Conservation (phyloP, 2,113 vertebrate genomes). For the Pyrgilauda ruficollis region DNA sequence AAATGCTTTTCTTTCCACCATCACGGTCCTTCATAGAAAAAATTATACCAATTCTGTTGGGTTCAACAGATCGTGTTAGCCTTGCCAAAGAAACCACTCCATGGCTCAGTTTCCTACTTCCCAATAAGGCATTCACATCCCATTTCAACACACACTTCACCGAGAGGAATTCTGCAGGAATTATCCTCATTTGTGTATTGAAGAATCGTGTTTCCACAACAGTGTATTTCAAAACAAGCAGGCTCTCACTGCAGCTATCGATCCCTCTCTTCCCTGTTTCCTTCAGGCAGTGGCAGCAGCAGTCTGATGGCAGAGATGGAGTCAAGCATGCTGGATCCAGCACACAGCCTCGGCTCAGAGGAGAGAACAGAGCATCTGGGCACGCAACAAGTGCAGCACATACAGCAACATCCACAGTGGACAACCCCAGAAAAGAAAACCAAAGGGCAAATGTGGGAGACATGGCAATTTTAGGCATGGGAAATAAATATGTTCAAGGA, state of each 20-base stretch:
- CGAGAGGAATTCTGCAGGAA: neutral
- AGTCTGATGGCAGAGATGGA: neutral
- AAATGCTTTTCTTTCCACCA: neutral
- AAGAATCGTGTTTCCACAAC: no score
- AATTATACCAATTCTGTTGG: neutral
- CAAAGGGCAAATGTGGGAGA: neutral
- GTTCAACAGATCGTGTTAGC: neutral
- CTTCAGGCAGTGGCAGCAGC: neutral
- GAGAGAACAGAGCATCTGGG: neutral
- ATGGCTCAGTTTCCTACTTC: neutral
- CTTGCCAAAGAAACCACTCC: neutral
- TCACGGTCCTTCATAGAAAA: neutral
- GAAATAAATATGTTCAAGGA: neutral
- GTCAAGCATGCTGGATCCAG: neutral
- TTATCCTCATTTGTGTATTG: neutral
- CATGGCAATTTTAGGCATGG: neutral
- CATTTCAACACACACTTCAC: neutral
- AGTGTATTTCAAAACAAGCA: neutral
- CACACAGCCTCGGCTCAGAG: neutral
- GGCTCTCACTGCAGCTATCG: neutral
- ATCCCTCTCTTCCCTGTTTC: neutral
- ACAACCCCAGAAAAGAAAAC: neutral
- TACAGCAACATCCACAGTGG: neutral
- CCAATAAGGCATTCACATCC: neutral
- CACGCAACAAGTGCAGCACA: neutral